Evolutionary conservation across 1,140 invertebrate species (phyloP).

Genomic region (Asbolus verrucosus): DNA sequence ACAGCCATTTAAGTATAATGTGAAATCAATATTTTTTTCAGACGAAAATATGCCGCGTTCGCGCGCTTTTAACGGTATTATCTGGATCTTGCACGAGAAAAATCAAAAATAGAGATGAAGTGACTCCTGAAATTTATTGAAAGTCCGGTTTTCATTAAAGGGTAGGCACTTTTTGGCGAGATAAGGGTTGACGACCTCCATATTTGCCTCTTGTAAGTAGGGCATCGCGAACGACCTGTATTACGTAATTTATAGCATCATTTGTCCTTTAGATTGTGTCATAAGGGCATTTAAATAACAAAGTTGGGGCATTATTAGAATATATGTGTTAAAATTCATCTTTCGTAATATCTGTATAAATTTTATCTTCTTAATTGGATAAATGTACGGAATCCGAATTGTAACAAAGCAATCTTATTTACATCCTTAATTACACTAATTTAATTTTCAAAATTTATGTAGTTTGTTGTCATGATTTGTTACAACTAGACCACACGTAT

Average conservation of each 20-base stretch:
- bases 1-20: constrained; percentile 15
- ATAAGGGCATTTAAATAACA: constrained; percentile 37
- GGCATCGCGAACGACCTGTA: constrained; percentile 19
- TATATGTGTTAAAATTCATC: constrained; percentile 29
- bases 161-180: constrained; percentile 6
- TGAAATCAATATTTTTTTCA: constrained; percentile 30
- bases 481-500: too few species aligned
- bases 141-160: neutral
- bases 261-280: constrained; percentile 27
- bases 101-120: neutral
- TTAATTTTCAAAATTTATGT: too few species aligned
- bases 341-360: too few species aligned
- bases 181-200: constrained; percentile 21
- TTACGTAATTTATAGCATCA: constrained; percentile 12
- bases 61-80: neutral
- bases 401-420: too few species aligned
- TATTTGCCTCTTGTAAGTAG: constrained; percentile 25
- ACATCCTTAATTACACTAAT: too few species aligned
- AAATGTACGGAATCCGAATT: neutral
- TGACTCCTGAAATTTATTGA: constrained; percentile 5
- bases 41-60: constrained; percentile 8
- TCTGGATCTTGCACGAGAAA: neutral
- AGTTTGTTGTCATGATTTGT: too few species aligned
- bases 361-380: neutral
- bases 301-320: constrained; percentile 19